Evolutionary conservation across 2,797 vertebrate species (phyloP).

Genomic region (Melanogrammus aeglefinus): DNA sequence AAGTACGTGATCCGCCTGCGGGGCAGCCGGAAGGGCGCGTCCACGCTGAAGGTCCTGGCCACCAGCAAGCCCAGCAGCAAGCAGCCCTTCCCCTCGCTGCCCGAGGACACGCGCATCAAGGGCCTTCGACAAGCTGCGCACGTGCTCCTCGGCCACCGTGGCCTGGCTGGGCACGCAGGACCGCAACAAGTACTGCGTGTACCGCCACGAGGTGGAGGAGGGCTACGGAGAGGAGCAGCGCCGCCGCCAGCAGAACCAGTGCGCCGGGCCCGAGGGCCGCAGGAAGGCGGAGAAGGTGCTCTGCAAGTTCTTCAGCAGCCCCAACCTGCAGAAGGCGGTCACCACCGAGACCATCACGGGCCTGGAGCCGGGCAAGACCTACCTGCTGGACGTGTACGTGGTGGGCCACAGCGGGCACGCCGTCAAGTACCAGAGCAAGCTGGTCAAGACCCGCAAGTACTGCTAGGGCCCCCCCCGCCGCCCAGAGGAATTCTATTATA

Average conservation of each 20-base stretch:
- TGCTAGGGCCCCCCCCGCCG: constrained; percentile 84
- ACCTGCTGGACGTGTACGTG: constrained; percentile 96
- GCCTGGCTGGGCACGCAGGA: constrained; percentile 98
- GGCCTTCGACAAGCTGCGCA: constrained; percentile 95
- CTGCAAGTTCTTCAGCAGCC: constrained; percentile 98
- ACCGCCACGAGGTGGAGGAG: constrained; percentile 87
- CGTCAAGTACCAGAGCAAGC: constrained; percentile 97
- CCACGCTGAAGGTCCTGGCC: constrained; percentile 87
- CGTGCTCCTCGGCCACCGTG: constrained; percentile 89
- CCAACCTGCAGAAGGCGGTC: constrained; percentile 93
- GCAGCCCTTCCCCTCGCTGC: constrained; percentile 90
- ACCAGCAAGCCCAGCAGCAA: constrained; percentile 86
- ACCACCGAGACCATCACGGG: constrained; percentile 93
- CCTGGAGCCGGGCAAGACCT: constrained; percentile 89
- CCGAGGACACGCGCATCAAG: constrained; percentile 95
- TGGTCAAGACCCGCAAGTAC: constrained; percentile 97
- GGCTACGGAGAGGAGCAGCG: constrained; percentile 86
- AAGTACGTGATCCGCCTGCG: constrained; percentile 91
- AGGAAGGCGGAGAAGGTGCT: constrained; percentile 95
- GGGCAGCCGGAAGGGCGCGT: constrained; percentile 89
- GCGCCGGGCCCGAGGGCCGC: constrained; percentile 88
- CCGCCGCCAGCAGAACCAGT: constrained; percentile 91
- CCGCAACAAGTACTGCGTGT: constrained; percentile 96
- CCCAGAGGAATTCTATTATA: constrained; percentile 80
- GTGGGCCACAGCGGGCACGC: constrained; percentile 93